Conservation (phyloP, 2,888 invertebrate genomes). For the Lasioglossum figueresi region DNA sequence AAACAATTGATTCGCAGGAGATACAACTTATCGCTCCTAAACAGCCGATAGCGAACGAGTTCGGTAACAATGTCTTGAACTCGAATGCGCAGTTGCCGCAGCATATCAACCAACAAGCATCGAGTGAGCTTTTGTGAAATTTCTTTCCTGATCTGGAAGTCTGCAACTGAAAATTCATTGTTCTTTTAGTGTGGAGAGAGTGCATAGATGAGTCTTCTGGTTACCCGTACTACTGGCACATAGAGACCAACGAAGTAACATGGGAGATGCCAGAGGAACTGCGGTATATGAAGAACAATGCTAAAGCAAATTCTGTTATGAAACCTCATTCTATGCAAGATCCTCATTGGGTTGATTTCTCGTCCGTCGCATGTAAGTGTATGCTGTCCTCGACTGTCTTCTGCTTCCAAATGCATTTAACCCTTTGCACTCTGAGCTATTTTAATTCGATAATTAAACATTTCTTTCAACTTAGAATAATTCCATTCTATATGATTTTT, state of each 20-base stretch:
- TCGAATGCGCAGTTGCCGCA: constrained; percentile 27
- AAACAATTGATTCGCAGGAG: constrained; percentile 70
- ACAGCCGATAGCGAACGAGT: constrained; percentile 54
- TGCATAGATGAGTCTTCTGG: constrained; percentile 87
- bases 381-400: neutral
- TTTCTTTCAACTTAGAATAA: too few relatives aligned
- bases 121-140: constrained; percentile 33
- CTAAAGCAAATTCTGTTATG: constrained; percentile 49
- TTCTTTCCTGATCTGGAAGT: neutral
- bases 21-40: constrained; percentile 80
- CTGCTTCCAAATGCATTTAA: neutral
- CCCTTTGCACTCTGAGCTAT: too few relatives aligned
- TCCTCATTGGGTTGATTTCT: constrained; percentile 63
- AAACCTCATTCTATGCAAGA: constrained; percentile 50
- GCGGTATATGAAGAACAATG: constrained; percentile 68
- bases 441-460: too few relatives aligned
- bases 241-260: constrained; percentile 87
- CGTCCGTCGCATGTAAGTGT: constrained; percentile 54
- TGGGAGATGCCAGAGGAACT: constrained; percentile 87
- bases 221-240: constrained; percentile 88
- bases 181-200: constrained; percentile 86
- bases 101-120: constrained; percentile 42
- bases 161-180: neutral
- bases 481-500: too few relatives aligned
- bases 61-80: constrained; percentile 42